Percentiles rank a stretch among this genome's conserved stretches.
These are phyloP conservation scores for Smittia aterrima DNA, from an alignment of 2,888 invertebrate species.

Conservation along the genomic window DNA sequence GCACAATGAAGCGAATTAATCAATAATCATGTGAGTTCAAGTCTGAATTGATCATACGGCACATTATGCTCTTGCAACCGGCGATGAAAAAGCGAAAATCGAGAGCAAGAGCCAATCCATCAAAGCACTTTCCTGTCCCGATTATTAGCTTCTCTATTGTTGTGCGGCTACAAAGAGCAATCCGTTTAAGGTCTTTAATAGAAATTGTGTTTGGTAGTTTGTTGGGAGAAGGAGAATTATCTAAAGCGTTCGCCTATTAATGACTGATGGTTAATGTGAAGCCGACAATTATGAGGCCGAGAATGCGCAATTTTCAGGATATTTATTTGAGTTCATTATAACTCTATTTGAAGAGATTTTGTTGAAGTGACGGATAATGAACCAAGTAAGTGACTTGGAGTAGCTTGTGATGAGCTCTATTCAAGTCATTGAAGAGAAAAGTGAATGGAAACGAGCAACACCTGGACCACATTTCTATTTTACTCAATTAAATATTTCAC, in stretches of 20 bases:
- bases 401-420: conserved; percentile 39
- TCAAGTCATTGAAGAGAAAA: conserved; percentile 26
- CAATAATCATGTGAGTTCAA: conserved; percentile 3
- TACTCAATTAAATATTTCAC: conserved; percentile 25
- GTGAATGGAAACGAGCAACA: conserved; percentile 26
- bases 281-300: not conserved
- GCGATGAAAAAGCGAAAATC: conserved; percentile 12
- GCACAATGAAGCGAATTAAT: conserved; percentile 5
- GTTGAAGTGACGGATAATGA: conserved; percentile 21
- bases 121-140: conserved; percentile 14
- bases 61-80: not conserved
- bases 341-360: conserved; percentile 36
- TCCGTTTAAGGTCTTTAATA: conserved; percentile 16
- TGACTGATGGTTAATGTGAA: conserved; percentile 25
- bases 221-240: conserved; percentile 8
- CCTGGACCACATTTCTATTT: conserved; percentile 35
- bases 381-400: conserved; percentile 17
- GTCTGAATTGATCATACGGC: conserved; percentile 2
- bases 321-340: conserved; percentile 41
- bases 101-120: conserved; percentile 20
- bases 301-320: conserved; percentile 33
- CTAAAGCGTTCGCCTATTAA: conserved; percentile 21
- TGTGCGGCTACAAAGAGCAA: conserved; percentile 19
- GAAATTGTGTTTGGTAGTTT: not conserved
- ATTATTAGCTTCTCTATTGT: conserved; percentile 26